Evolutionary conservation across 1,140 invertebrate species (phyloP).

Genomic region (Steinernema feltiae): DNA sequence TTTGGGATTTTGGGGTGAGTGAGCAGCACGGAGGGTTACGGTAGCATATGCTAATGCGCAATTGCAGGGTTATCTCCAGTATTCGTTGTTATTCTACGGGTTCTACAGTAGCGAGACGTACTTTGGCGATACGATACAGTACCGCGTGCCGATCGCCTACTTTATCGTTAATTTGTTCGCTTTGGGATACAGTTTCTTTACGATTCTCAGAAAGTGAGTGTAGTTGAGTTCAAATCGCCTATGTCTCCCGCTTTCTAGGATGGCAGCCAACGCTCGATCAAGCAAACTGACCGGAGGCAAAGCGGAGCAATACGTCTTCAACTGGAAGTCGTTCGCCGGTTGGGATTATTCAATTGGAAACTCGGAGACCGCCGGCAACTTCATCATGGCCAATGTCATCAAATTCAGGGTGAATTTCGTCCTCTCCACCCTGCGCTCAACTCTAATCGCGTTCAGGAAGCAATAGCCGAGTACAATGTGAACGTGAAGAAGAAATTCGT

Average conservation of each 20-base stretch:
- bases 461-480: constrained; percentile 44
- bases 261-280: constrained; percentile 87
- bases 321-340: constrained; percentile 90
- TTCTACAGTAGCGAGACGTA: constrained; percentile 78
- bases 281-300: constrained; percentile 83
- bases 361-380: constrained; percentile 84
- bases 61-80: constrained; percentile 70
- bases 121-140: constrained; percentile 64
- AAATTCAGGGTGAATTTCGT: constrained; percentile 43
- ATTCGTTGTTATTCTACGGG: constrained; percentile 90
- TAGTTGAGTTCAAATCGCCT: constrained; percentile 9
- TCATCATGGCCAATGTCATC: constrained; percentile 47
- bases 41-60: no score
- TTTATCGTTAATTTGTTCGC: constrained; percentile 63
- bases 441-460: constrained; percentile 28
- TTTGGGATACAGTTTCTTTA: constrained; percentile 80
- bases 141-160: constrained; percentile 83
- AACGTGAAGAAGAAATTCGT: constrained; percentile 39
- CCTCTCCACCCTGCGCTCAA: no score
- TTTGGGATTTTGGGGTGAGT: constrained; percentile 82
- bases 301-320: constrained; percentile 88
- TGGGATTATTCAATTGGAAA: constrained; percentile 91
- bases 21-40: no score
- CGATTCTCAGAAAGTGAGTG: constrained; percentile 80
- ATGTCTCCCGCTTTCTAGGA: constrained; percentile 70